A percentile compares a stretch with the other conserved stretches of the same genome.
These are phyloP conservation scores for Dendroctonus ponderosae DNA, from an alignment of 1,140 invertebrate species.

Conservation along the genomic window DNA sequence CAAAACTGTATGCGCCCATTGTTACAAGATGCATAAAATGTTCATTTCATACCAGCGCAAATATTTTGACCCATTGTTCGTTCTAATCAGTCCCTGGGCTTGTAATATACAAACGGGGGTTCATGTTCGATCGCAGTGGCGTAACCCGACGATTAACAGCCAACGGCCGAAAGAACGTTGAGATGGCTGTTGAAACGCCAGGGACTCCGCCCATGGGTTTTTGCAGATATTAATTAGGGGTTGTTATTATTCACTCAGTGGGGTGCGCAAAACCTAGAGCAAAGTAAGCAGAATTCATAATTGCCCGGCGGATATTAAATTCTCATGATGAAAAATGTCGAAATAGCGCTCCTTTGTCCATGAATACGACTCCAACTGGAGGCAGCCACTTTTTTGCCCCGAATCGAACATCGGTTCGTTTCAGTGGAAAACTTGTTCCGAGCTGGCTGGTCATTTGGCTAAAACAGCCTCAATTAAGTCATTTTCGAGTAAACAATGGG, in stretches of 20 bases:
- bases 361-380: not conserved
- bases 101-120: constrained; percentile 12
- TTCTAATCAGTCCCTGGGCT: constrained; percentile 15
- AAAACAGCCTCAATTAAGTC: no score
- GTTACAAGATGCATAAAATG: constrained; percentile 20
- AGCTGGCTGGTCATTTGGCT: no score
- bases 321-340: constrained; percentile 20
- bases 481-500: no score
- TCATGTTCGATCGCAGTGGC: no score
- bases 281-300: constrained; percentile 24
- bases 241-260: constrained; percentile 22
- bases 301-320: constrained; percentile 26
- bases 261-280: constrained; percentile 23
- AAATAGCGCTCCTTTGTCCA: constrained; percentile 10
- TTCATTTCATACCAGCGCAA: constrained; percentile 17
- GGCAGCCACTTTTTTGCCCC: no score
- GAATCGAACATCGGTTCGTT: no score
- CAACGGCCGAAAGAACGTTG: not conserved
- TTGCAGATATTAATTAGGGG: constrained; percentile 22
- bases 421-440: no score
- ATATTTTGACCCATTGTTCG: constrained; percentile 22
- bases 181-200: not conserved
- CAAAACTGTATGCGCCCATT: constrained; percentile 13
- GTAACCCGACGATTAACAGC: no score
- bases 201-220: not conserved